These are phyloP conservation scores for Drosophila neonasuta DNA, from an alignment of 2,888 invertebrate species.

Conservation along the genomic window DNA sequence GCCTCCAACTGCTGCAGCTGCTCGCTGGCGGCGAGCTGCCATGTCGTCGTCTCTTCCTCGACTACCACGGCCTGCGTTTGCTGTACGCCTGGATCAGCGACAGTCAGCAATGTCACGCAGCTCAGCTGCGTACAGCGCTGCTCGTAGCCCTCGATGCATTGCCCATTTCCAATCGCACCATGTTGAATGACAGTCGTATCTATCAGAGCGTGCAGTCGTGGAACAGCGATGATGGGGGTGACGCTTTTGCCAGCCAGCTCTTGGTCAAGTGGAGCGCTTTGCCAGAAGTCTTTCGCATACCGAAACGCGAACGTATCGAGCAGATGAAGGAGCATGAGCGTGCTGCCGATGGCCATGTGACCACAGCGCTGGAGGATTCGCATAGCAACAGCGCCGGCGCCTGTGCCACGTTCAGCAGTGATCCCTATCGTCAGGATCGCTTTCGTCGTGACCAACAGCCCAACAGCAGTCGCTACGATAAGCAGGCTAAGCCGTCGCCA, in stretches of 20 bases:
- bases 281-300: constrained; percentile 85
- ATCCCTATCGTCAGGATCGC: constrained; percentile 65
- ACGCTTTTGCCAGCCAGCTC: background rate
- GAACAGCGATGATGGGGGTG: constrained; percentile 78
- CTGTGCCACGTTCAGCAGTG: constrained; percentile 30
- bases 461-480: constrained; percentile 47
- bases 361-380: constrained; percentile 46
- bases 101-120: constrained; percentile 80
- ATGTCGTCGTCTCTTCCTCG: constrained; percentile 92
- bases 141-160: constrained; percentile 91
- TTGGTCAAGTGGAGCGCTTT: constrained; percentile 77
- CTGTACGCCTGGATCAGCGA: constrained; percentile 96
- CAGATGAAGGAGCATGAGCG: constrained; percentile 97
- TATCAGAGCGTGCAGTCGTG: constrained; percentile 92
- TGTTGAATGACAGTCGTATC: constrained; percentile 95
- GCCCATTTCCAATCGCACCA: constrained; percentile 96
- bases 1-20: constrained; percentile 89
- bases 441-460: constrained; percentile 49
- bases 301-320: constrained; percentile 95
- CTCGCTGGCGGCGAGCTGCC: constrained; percentile 91
- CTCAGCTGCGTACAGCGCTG: constrained; percentile 86
- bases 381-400: constrained; percentile 45
- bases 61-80: constrained; percentile 95
- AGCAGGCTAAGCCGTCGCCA: constrained; percentile 32
- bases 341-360: constrained; percentile 88